These are phyloP conservation scores for Rhineura floridana DNA, from an alignment of 2,113 vertebrate species.

Conservation along the genomic window DNA sequence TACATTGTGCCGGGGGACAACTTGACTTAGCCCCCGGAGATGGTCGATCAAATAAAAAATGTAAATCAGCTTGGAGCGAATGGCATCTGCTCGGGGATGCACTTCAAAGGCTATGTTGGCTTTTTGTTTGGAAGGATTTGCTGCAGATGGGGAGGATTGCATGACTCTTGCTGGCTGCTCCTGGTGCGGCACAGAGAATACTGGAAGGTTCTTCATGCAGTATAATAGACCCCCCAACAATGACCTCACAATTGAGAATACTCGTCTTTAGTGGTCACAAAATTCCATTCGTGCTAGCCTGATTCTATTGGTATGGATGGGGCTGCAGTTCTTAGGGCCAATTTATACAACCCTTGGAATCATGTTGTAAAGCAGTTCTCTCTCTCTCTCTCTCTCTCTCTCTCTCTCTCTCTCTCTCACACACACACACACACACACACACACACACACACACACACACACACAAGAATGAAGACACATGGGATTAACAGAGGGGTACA, in stretches of 20 bases:
- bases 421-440: no score
- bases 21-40: conserved; percentile 60
- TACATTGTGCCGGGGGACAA: conserved; percentile 62
- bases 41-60: conserved; percentile 68
- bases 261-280: background rate
- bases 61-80: conserved; percentile 62
- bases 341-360: background rate
- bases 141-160: background rate
- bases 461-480: no score
- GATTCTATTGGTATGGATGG: background rate
- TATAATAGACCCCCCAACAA: background rate
- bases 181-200: rapidly evolving
- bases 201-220: background rate
- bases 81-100: conserved; percentile 59
- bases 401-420: no score
- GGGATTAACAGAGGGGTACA: no score
- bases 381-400: no score
- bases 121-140: background rate
- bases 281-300: background rate
- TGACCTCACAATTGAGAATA: background rate
- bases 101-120: background rate
- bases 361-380: background rate
- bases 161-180: background rate
- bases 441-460: no score
- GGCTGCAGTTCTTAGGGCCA: no score